Percentiles rank a stretch among this genome's conserved stretches.
phyloP scores from a whole-genome alignment of 1,140 invertebrate species.

The Drosophila littoralis region DNA sequence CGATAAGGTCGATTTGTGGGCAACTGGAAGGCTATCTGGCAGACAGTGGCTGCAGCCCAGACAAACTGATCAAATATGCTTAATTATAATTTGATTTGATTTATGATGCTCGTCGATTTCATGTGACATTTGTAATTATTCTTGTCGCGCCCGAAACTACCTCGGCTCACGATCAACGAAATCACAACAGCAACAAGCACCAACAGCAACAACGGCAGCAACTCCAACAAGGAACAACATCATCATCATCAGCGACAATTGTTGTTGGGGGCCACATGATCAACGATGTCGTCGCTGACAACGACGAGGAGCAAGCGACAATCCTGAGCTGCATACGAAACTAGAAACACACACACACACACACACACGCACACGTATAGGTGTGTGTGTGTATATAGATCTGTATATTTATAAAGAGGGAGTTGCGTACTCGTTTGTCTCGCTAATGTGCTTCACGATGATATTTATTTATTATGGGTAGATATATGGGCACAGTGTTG shows the following conservation, averaged over 20 bases:
- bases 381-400: neutral
- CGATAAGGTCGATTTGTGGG: conserved; percentile 59
- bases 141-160: conserved; percentile 80
- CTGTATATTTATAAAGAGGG: neutral
- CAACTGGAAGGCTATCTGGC: conserved; percentile 39
- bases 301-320: conserved; percentile 78
- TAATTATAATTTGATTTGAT: conserved; percentile 84
- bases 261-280: conserved; percentile 53
- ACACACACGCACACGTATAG: conserved; percentile 1
- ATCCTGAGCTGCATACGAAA: conserved; percentile 81
- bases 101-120: conserved; percentile 81
- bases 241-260: conserved; percentile 21
- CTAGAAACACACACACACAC: conserved; percentile 48
- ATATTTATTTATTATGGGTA: conserved; percentile 18
- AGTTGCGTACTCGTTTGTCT: conserved; percentile 19
- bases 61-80: conserved; percentile 82
- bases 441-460: conserved; percentile 23
- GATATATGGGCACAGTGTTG: neutral
- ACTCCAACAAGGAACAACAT: conserved; percentile 19
- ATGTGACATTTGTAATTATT: conserved; percentile 84
- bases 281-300: conserved; percentile 76
- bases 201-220: conserved; percentile 27
- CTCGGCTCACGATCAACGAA: conserved; percentile 61
- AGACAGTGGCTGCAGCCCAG: conserved; percentile 30
- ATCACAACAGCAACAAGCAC: conserved; percentile 50